A percentile compares a stretch with the other conserved stretches of the same genome.
Conservation (phyloP, 2,113 vertebrate genomes). For the Scomber colias region DNA sequence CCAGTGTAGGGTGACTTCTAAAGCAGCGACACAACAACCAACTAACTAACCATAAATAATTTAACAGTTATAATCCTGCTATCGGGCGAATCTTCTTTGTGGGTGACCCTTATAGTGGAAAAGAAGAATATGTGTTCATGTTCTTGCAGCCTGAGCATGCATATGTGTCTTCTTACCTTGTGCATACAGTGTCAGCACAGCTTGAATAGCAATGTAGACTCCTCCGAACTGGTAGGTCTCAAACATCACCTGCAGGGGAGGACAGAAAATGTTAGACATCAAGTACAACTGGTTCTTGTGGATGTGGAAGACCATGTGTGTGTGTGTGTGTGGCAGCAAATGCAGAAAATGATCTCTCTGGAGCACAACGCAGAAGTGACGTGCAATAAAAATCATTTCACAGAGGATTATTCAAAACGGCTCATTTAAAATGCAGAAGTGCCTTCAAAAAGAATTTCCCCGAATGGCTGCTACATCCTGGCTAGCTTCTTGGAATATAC, state of each 20-base stretch:
- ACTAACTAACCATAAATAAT: not conserved
- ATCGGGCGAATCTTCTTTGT: not conserved
- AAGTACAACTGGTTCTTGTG: not conserved
- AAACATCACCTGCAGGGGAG: conserved; percentile 94
- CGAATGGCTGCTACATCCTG: not conserved
- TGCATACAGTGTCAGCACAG: conserved; percentile 97
- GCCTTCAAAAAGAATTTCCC: not conserved
- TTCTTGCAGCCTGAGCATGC: not conserved
- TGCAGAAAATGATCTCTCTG: not conserved
- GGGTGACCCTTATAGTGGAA: not conserved
- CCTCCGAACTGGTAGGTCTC: conserved; percentile 98
- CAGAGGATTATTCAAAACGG: not conserved
- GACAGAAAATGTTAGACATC: not conserved
- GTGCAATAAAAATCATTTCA: not conserved
- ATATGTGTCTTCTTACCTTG: conserved; percentile 88
- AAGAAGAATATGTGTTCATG: not conserved
- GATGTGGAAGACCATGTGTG: not conserved
- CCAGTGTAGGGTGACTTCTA: not conserved
- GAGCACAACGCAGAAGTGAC: not conserved
- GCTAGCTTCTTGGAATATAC: not conserved
- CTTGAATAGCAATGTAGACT: conserved; percentile 98
- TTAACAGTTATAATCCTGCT: not conserved
- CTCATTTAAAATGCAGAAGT: not conserved
- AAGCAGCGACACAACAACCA: not conserved
- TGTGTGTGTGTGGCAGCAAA: too few relatives aligned